Percentiles rank a stretch among this genome's conserved stretches.
These are phyloP conservation scores for Scomber japonicus DNA, from an alignment of 2,113 vertebrate species.

Conservation along the genomic window DNA sequence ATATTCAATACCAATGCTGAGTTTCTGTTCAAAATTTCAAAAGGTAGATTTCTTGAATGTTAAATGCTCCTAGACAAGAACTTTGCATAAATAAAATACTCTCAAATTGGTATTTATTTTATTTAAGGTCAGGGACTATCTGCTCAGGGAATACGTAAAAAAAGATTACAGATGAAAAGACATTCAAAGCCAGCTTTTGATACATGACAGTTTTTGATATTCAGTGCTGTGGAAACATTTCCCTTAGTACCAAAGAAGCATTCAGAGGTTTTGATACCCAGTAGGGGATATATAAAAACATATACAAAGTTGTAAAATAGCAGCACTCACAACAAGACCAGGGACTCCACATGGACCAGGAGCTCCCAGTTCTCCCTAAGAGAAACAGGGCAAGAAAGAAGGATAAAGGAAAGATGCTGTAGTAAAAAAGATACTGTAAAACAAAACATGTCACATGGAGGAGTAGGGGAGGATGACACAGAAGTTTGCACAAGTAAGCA, in stretches of 20 bases:
- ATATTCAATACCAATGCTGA: no score
- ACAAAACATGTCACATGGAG: not conserved
- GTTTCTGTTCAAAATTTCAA: no score
- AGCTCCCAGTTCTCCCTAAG: slow-evolving; percentile 93
- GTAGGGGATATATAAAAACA: no score
- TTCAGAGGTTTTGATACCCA: no score
- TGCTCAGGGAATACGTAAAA: no score
- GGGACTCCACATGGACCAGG: slow-evolving; percentile 93
- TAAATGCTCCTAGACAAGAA: not conserved
- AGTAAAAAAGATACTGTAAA: not conserved
- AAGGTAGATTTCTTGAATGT: no score
- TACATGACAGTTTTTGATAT: not conserved
- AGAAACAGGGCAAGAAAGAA: slow-evolving; percentile 32
- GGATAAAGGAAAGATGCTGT: slow-evolving; percentile 18
- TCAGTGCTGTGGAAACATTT: not conserved
- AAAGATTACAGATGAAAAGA: no score
- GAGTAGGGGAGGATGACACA: not conserved
- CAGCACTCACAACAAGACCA: slow-evolving; percentile 94
- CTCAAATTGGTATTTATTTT: no score
- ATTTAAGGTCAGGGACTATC: no score
- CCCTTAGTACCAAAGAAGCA: not conserved
- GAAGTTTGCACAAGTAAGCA: not conserved
- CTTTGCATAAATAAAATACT: not conserved
- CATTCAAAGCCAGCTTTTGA: no score
- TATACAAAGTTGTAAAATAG: not conserved